Conservation (phyloP, 2,888 invertebrate species). For the Eulithis testata region DNA sequence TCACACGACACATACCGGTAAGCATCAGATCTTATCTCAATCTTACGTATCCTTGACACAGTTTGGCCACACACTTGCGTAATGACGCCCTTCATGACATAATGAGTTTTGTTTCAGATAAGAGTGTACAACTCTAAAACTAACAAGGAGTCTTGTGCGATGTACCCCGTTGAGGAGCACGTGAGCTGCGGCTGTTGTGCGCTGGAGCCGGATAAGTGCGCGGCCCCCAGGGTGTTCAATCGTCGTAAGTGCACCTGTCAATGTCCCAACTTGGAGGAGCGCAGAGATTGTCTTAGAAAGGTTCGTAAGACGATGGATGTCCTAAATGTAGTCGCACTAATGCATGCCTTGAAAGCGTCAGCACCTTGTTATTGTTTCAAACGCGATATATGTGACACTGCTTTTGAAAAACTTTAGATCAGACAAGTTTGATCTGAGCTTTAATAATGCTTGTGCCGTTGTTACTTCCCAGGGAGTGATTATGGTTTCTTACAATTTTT, state of each 20-base stretch:
- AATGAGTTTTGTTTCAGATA: conserved; percentile 62
- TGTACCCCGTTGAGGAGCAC: conserved; percentile 72
- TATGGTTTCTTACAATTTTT: not conserved
- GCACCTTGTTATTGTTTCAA: conserved; percentile 19
- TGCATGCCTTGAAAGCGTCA: conserved; percentile 40
- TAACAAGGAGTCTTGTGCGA: conserved; percentile 69
- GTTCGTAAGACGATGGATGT: conserved; percentile 83
- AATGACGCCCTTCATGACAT: conserved; percentile 53
- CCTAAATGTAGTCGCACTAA: conserved; percentile 39
- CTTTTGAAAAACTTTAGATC: conserved; percentile 10
- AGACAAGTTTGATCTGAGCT: conserved; percentile 12
- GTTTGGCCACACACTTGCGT: conserved; percentile 54
- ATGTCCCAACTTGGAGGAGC: conserved; percentile 74
- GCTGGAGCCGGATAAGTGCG: conserved; percentile 59
- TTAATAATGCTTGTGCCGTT: conserved; percentile 9
- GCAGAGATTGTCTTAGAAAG: conserved; percentile 72
- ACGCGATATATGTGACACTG: conserved; percentile 16
- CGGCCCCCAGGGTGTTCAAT: conserved; percentile 65
- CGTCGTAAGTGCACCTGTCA: conserved; percentile 82
- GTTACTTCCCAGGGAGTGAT: conserved; percentile 18
- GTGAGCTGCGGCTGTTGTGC: conserved; percentile 71
- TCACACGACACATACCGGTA: conserved; percentile 68
- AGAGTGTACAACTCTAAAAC: conserved; percentile 72
- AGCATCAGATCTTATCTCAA: conserved; percentile 58
- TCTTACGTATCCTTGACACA: conserved; percentile 73